Evolutionary conservation across 2,113 vertebrate species (phyloP).

Genomic region (Rhabdomys dilectus): DNA sequence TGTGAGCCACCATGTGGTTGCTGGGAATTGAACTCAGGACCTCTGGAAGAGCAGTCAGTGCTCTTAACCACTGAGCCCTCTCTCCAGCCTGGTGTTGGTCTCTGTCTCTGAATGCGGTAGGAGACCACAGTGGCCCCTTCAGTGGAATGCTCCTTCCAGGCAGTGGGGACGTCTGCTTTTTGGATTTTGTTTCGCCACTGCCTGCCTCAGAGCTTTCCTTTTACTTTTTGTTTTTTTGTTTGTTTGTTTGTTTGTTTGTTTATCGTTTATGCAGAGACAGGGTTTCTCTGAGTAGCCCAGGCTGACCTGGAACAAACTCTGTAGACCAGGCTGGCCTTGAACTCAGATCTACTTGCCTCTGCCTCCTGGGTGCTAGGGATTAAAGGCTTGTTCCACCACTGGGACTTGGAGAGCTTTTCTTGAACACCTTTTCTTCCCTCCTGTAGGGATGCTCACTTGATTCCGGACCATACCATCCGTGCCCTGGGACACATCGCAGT

Average conservation of each 20-base stretch:
- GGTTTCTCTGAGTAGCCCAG: not conserved
- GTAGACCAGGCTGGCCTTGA: not conserved
- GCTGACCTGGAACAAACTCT: not conserved
- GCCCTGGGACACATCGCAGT: slow-evolving; percentile 97
- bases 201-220: not conserved
- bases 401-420: not conserved
- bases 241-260: not conserved
- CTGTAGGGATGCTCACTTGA: slow-evolving; percentile 94
- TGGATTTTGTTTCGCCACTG: not conserved
- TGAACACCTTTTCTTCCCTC: not conserved
- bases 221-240: not conserved
- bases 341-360: not conserved
- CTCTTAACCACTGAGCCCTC: too few species aligned
- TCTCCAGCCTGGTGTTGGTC: not conserved
- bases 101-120: not conserved
- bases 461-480: slow-evolving; percentile 98
- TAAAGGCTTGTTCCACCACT: too few species aligned
- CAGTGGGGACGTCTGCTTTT: not conserved
- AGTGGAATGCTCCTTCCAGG: not conserved
- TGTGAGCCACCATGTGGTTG: too few species aligned
- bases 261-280: not conserved
- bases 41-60: too few species aligned
- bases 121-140: not conserved
- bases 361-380: too few species aligned
- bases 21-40: too few species aligned